These are phyloP conservation scores for Clarias fuscus DNA, from an alignment of 2,797 vertebrate genomes.

Conservation along the genomic window DNA sequence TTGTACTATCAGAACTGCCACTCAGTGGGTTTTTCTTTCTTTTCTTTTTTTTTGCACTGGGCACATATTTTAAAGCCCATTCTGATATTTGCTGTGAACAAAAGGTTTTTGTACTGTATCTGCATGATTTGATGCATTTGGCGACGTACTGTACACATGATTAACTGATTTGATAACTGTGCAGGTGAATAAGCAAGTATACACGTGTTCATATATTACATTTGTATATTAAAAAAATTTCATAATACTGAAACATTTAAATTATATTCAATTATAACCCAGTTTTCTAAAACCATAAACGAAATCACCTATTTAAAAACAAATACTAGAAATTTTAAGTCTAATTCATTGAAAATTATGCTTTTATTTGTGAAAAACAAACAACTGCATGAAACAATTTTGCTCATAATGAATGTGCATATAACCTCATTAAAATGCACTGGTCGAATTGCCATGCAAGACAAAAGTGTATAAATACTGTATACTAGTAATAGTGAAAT, in stretches of 20 bases:
- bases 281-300: background rate
- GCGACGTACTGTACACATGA: no score
- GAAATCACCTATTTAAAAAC: background rate
- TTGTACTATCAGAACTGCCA: background rate
- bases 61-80: no score
- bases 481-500: background rate
- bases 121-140: no score
- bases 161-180: no score
- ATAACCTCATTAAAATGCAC: constrained; percentile 2
- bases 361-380: background rate
- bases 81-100: no score
- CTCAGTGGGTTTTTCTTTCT: no score
- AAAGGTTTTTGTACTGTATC: no score
- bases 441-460: background rate
- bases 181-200: background rate
- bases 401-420: background rate
- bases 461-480: background rate
- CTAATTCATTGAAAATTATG: background rate
- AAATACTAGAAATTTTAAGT: background rate
- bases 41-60: background rate
- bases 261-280: background rate
- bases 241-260: background rate
- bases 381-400: background rate
- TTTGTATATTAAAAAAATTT: background rate
- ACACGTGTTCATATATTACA: background rate